These are phyloP conservation scores for Coracopsis vasa DNA, from an alignment of 2,113 vertebrate genomes.

Conservation along the genomic window DNA sequence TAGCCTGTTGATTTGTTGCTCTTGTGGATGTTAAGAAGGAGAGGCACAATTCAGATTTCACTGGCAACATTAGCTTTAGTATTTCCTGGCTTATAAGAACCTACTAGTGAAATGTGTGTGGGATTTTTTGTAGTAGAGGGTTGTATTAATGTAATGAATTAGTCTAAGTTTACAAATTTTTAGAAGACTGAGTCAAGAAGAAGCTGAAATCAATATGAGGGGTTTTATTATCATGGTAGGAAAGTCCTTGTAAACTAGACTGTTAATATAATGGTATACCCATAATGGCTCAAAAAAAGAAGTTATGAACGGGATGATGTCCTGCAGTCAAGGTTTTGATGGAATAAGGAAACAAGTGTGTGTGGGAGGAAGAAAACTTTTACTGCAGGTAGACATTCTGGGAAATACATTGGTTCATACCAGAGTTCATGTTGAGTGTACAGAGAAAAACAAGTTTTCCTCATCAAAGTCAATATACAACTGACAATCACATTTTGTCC, in stretches of 20 bases:
- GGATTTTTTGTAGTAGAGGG: background rate
- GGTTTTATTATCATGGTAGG: background rate
- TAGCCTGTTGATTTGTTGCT: conserved; percentile 35
- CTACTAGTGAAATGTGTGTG: background rate
- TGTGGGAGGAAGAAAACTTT: background rate
- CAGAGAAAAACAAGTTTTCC: background rate
- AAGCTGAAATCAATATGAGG: background rate
- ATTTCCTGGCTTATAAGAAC: background rate
- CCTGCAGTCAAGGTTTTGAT: background rate
- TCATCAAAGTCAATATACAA: background rate
- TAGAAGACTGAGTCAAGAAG: background rate
- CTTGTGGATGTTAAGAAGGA: background rate
- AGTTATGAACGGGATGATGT: background rate
- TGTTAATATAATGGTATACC: background rate
- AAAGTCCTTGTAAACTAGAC: background rate
- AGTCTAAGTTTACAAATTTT: background rate
- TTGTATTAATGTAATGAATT: background rate
- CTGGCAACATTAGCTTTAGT: background rate
- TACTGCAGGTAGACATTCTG: background rate
- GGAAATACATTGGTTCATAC: background rate
- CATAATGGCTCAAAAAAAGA: background rate
- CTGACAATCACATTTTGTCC: background rate
- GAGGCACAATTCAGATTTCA: background rate
- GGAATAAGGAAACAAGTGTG: background rate
- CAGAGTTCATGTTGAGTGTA: background rate